phyloP scores from a whole-genome alignment of 2,113 vertebrate species.

The Atlantisia rogersi region DNA sequence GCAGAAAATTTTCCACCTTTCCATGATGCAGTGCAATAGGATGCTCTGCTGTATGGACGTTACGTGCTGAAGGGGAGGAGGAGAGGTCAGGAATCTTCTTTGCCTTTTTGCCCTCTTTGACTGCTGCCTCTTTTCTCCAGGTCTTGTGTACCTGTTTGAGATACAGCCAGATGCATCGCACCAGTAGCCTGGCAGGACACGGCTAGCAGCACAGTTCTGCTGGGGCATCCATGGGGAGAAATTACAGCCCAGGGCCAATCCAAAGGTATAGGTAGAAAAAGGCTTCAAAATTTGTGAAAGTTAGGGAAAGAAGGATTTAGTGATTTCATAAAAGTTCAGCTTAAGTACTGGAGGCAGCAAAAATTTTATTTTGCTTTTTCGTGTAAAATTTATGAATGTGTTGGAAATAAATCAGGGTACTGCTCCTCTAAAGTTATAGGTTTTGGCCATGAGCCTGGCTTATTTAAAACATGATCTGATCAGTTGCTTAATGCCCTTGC shows the following conservation, averaged over 20 bases:
- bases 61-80: neutral
- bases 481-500: neutral
- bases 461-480: neutral
- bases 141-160: neutral
- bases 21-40: neutral
- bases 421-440: neutral
- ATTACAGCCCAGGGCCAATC: fast-evolving
- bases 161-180: neutral
- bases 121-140: neutral
- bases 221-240: neutral
- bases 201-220: neutral
- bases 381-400: neutral
- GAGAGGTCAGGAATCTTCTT: neutral
- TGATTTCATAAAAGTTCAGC: neutral
- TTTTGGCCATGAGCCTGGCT: neutral
- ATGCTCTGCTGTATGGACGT: neutral
- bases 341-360: neutral
- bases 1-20: neutral
- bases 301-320: neutral
- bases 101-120: neutral
- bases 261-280: neutral
- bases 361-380: neutral
- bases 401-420: neutral
- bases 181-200: neutral
- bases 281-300: neutral